phyloP scores from a whole-genome alignment of 2,888 invertebrate species.

The Idaea aversata region DNA sequence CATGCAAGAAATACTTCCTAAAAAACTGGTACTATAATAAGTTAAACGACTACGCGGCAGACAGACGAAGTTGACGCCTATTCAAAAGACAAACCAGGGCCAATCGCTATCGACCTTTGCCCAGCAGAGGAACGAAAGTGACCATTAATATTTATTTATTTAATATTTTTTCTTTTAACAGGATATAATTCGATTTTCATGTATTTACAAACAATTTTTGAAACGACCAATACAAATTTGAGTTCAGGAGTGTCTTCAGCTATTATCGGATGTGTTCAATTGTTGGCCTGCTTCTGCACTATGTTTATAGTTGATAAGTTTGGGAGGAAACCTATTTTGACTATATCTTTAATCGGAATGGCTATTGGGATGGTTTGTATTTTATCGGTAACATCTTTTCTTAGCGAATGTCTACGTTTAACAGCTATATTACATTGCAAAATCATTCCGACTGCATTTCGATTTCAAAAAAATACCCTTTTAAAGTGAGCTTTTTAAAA shows the following conservation, averaged over 20 bases:
- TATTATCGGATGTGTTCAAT: slow-evolving; percentile 40
- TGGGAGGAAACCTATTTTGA: slow-evolving; percentile 42
- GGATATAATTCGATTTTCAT: slow-evolving; percentile 43
- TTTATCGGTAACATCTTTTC: neutral
- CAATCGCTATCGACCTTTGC: no score
- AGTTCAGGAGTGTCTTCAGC: slow-evolving; percentile 42
- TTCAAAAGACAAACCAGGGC: no score
- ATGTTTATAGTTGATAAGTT: slow-evolving; percentile 37
- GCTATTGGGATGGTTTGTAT: slow-evolving; percentile 42
- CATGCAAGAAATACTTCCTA: no score
- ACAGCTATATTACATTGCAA: neutral
- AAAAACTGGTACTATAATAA: no score
- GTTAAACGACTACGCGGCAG: no score
- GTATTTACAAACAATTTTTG: slow-evolving; percentile 46
- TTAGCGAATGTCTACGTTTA: neutral
- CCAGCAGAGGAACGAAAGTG: no score
- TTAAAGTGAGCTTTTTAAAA: neutral
- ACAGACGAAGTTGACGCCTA: no score
- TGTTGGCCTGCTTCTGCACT: slow-evolving; percentile 37
- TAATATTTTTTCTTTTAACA: no score
- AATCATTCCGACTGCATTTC: no score
- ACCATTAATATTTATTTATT: no score
- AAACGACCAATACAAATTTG: slow-evolving; percentile 40
- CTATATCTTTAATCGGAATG: slow-evolving; percentile 33
- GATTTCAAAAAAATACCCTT: no score